Percentiles rank a stretch among this genome's conserved stretches.
These are phyloP conservation scores for Parazoanthus darwini DNA, from an alignment of 92 coral and sea anemone species.

Conservation along the genomic window DNA sequence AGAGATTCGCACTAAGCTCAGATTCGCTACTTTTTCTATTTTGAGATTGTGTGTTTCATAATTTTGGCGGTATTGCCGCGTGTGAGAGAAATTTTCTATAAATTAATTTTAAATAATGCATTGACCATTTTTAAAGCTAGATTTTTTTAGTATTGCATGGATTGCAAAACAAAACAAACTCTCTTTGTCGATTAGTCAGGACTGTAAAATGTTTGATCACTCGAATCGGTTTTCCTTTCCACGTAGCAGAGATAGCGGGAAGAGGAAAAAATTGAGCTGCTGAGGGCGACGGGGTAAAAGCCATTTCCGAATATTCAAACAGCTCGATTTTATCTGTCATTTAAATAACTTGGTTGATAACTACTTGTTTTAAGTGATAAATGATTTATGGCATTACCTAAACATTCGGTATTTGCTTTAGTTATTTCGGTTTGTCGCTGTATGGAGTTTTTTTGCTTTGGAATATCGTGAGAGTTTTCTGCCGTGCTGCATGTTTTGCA, in stretches of 20 bases:
- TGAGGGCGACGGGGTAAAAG: not conserved
- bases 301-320: not conserved
- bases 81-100: not conserved
- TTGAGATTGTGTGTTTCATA: not conserved
- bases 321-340: not conserved
- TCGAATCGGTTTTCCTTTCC: not conserved
- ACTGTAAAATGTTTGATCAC: no score
- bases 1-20: not conserved
- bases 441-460: not conserved
- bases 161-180: not conserved
- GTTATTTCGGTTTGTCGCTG: not conserved
- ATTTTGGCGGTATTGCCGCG: not conserved
- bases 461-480: not conserved
- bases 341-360: constrained; percentile 6
- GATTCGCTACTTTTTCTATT: not conserved
- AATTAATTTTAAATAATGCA: no score
- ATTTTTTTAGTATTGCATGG: not conserved
- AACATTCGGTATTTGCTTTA: not conserved
- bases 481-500: no score
- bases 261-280: not conserved
- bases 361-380: constrained; percentile 11
- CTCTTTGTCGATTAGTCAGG: not conserved
- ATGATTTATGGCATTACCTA: constrained; percentile 4
- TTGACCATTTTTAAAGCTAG: not conserved
- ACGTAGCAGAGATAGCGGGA: not conserved